Evolutionary conservation across 2,797 vertebrate genomes (phyloP), one percentile per base, ranked within the genome.

Genomic region (Gallinago nigripennis): DNA sequence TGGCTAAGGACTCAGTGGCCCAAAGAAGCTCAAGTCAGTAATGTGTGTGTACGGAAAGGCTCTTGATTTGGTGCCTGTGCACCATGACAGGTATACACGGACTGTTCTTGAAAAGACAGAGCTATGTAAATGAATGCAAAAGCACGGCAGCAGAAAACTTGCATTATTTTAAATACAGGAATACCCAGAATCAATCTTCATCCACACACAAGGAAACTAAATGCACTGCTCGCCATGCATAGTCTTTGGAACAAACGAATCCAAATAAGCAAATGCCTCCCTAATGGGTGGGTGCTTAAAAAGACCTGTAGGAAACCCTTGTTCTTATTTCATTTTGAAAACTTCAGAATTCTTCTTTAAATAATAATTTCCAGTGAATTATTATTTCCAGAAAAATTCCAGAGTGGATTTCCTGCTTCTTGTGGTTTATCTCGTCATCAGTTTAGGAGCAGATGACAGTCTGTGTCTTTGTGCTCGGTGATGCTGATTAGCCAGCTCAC

Each of bases 291-390:
- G 8, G 12, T 57, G 9, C 37, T 79, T 83, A 61, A 51, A 80
- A 83, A 83, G 33, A 17, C 5, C 0, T 1, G 14, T 81, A 83
- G 43, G 31, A 91, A 88, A 71, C 5, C 8, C 25, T 18, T 41
- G 12, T 69, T 82, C 54, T 65, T 68, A 33, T 68, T 91, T 87
- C 18, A 20, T 13, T 81, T 71, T 45, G 53, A 83, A 79, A 79
- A 79, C 4, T 56, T 88, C 2, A 54, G 69, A 61, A 71, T 73
- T 81, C 8, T 68, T 50, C 25, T 84, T 84, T 51, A 50, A 80
- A 86, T 17, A 76, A 46, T 31, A 0, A 58, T 66, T 84, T 86
- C 43, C 41, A 71, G 8, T 9, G 37, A 60, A 60, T 60, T 60
- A 37, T 37, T 27, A 60, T 60, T 60, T 60, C 25, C 58, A 60